Evolutionary conservation across 2,888 invertebrate genomes (phyloP).

Genomic region (Onthophagus sagittarius): DNA sequence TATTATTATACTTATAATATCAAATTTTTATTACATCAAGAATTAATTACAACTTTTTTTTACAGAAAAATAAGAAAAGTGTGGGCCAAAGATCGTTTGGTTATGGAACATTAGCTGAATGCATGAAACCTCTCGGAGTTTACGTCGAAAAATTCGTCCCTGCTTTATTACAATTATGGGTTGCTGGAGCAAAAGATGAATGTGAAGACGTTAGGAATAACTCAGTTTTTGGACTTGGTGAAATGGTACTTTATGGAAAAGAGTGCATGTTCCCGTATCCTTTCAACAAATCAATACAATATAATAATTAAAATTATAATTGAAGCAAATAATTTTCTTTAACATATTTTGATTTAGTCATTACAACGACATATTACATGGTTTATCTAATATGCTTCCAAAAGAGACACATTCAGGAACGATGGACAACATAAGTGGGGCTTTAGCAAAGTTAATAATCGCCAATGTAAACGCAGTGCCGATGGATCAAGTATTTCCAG

Average conservation of each 20-base stretch:
- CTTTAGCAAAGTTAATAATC: constrained; percentile 68
- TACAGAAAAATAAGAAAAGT: constrained; percentile 62
- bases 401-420: constrained; percentile 63
- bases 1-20: too few species aligned
- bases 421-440: constrained; percentile 75
- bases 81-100: constrained; percentile 67
- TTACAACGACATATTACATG: constrained; percentile 62
- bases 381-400: constrained; percentile 61
- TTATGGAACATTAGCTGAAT: constrained; percentile 71
- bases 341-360: constrained; percentile 47
- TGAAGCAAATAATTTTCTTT: too few species aligned
- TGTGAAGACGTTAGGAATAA: constrained; percentile 73
- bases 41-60: constrained; percentile 18
- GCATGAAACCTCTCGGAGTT: constrained; percentile 59
- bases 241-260: constrained; percentile 64
- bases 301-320: too few species aligned
- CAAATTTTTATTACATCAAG: too few species aligned
- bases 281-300: too few species aligned
- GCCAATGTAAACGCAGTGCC: constrained; percentile 62
- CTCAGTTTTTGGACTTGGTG: constrained; percentile 71
- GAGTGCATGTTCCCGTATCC: constrained; percentile 60
- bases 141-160: constrained; percentile 56
- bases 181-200: constrained; percentile 58
- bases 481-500: constrained; percentile 69
- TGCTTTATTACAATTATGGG: constrained; percentile 60